These are phyloP conservation scores for Xylocampa areola DNA, from an alignment of 2,888 invertebrate genomes.

Conservation along the genomic window DNA sequence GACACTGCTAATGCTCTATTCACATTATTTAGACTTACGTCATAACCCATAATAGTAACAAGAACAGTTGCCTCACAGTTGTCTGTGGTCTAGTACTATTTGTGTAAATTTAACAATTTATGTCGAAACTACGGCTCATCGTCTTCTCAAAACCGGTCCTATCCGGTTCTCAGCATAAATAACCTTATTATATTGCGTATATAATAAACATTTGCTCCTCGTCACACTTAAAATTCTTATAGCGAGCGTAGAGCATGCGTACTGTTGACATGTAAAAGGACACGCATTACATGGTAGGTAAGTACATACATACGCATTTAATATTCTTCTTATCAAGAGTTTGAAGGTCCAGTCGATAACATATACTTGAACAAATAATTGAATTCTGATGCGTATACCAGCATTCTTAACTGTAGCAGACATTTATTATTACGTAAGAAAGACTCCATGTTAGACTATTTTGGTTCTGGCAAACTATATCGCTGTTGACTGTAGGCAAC, in stretches of 20 bases:
- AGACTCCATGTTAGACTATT: constrained; percentile 43
- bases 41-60: constrained; percentile 49
- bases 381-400: constrained; percentile 12
- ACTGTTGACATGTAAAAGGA: constrained; percentile 51
- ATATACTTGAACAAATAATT: constrained; percentile 36
- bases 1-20: constrained; percentile 29
- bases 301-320: constrained; percentile 28
- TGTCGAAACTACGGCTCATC: constrained; percentile 64
- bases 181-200: constrained; percentile 72
- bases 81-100: constrained; percentile 30
- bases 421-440: constrained; percentile 42
- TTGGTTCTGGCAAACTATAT: constrained; percentile 56
- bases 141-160: constrained; percentile 68
- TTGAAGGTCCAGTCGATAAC: constrained; percentile 65
- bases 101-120: constrained; percentile 47
- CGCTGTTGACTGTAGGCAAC: constrained; percentile 60
- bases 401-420: constrained; percentile 36
- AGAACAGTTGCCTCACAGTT: constrained; percentile 44
- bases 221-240: constrained; percentile 50
- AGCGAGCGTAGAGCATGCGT: constrained; percentile 38
- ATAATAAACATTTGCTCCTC: constrained; percentile 67
- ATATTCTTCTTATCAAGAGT: constrained; percentile 65
- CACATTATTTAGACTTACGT: constrained; percentile 41
- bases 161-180: constrained; percentile 66
- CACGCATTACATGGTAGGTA: constrained; percentile 34